These are phyloP conservation scores for Hydropsyche tenuis DNA, from an alignment of 1,140 invertebrate species.

Conservation along the genomic window DNA sequence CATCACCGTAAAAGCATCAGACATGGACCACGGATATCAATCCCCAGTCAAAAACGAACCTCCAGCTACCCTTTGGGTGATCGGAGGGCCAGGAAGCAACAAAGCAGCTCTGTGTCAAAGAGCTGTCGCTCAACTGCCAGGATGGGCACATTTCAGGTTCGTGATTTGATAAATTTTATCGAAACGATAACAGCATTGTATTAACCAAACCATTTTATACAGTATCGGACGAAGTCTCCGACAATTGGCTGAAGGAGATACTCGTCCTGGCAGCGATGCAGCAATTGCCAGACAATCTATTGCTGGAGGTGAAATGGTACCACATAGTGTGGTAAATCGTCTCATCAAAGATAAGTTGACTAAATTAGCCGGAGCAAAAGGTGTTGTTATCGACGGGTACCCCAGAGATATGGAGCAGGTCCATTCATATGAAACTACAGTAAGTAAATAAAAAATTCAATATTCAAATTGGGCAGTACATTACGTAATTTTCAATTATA, in stretches of 20 bases:
- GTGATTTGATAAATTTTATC: background rate
- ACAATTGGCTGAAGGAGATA: constrained; percentile 67
- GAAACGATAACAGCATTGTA: no score
- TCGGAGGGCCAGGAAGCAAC: constrained; percentile 82
- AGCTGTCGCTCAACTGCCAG: constrained; percentile 68
- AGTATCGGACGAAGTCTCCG: constrained; percentile 76
- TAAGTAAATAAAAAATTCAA: constrained; percentile 53
- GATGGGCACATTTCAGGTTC: constrained; percentile 76
- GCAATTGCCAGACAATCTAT: constrained; percentile 68
- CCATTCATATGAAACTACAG: constrained; percentile 83
- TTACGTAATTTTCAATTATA: background rate
- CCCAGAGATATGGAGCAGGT: constrained; percentile 87
- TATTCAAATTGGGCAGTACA: background rate
- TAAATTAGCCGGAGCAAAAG: constrained; percentile 57
- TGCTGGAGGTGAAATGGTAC: constrained; percentile 81
- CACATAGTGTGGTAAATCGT: constrained; percentile 71
- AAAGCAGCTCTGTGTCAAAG: constrained; percentile 76
- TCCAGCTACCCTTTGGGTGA: constrained; percentile 78
- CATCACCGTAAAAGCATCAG: constrained; percentile 55
- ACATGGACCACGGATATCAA: constrained; percentile 45
- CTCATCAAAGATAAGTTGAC: constrained; percentile 70
- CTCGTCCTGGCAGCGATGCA: constrained; percentile 63
- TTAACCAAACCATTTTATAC: constrained; percentile 25
- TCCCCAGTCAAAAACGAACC: constrained; percentile 49
- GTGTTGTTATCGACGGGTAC: constrained; percentile 89